Percentiles rank a stretch among this genome's conserved stretches.
Evolutionary conservation across 2,888 invertebrate genomes (phyloP).

Genomic region (Torymus auratus): DNA sequence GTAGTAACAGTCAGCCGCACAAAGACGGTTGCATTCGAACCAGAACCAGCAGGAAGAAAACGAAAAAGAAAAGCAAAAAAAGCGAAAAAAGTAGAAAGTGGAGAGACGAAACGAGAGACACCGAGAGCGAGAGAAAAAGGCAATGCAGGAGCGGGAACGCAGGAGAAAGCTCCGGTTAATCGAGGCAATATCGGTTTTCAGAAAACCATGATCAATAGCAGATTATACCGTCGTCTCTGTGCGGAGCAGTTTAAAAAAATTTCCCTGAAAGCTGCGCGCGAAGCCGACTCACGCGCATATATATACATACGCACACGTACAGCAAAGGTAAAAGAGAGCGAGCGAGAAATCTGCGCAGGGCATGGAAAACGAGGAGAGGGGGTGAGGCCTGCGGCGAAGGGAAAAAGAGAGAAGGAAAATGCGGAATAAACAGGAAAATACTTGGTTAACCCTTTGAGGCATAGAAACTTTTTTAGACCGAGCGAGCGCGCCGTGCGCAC

Average conservation of each 20-base stretch:
- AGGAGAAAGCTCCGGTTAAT: conserved; percentile 62
- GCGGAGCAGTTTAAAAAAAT: conserved; percentile 72
- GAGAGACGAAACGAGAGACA: conserved; percentile 12
- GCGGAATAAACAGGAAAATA: conserved; percentile 33
- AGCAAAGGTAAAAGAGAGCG: conserved; percentile 1
- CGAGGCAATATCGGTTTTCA: conserved; percentile 67
- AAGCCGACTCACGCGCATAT: conserved; percentile 2
- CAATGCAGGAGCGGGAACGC: background rate
- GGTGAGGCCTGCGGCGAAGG: background rate
- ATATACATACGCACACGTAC: background rate
- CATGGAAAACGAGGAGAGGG: background rate
- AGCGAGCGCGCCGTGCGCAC: too few species aligned
- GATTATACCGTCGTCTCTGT: conserved; percentile 73
- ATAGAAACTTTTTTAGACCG: background rate
- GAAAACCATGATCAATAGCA: conserved; percentile 73
- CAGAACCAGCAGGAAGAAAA: background rate
- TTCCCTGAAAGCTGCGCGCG: conserved; percentile 29
- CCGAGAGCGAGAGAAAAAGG: background rate
- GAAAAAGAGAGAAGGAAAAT: conserved; percentile 1
- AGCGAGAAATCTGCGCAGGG: conserved; percentile 4
- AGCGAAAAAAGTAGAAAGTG: background rate
- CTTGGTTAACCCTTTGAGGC: conserved; percentile 32
- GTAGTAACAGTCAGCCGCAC: background rate
- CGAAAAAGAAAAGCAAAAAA: background rate
- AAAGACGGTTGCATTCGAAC: background rate